Percentiles rank a stretch among this genome's conserved stretches.
phyloP scores from a whole-genome alignment of 2,797 vertebrate species.

The Falco cherrug region DNA sequence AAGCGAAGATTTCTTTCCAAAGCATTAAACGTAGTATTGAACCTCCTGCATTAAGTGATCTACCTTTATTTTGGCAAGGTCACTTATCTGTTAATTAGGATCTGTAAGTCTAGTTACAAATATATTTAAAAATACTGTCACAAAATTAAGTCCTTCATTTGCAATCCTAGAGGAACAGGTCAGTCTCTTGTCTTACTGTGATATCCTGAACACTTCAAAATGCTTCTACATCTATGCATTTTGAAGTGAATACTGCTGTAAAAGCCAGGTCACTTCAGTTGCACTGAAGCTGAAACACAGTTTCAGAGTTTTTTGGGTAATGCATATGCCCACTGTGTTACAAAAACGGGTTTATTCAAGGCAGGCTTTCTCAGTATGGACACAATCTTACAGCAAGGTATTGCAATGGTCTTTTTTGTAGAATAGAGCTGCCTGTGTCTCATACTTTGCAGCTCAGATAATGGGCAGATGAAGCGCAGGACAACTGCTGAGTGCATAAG shows the following conservation, averaged over 20 bases:
- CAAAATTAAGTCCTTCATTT: background rate
- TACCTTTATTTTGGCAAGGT: background rate
- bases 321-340: background rate
- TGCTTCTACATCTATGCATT: background rate
- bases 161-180: background rate
- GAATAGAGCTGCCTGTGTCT: background rate
- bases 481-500: background rate
- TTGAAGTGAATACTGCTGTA: background rate
- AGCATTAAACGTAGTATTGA: background rate
- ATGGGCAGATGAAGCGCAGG: background rate
- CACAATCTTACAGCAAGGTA: background rate
- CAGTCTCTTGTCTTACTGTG: background rate
- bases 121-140: background rate
- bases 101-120: background rate
- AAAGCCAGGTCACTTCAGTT: background rate
- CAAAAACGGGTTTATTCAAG: background rate
- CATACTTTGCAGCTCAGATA: background rate
- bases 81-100: background rate
- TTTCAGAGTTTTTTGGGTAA: background rate
- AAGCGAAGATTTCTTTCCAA: conserved; percentile 19
- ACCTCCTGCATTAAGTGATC: background rate
- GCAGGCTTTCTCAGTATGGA: background rate
- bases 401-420: background rate
- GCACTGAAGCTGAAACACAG: background rate
- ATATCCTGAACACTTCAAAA: background rate